Conservation (phyloP, 1,140 invertebrate genomes). For the Steinernema khuongi region DNA sequence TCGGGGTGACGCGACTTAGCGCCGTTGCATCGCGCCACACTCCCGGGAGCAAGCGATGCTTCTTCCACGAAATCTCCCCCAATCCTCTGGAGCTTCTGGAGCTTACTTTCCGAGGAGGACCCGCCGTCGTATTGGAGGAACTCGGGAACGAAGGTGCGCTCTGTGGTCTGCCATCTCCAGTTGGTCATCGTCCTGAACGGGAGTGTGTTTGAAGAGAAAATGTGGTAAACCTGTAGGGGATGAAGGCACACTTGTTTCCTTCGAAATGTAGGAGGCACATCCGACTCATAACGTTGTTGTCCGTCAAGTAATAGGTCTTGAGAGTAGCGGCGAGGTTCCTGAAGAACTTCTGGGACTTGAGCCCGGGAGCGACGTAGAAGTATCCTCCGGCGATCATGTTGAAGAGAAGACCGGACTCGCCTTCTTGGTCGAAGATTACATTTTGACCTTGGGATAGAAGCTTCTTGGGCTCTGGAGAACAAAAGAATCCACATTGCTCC, state of each 20-base stretch:
- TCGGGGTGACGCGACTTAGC: neutral
- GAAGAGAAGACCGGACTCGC: neutral
- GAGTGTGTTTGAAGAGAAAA: too few species aligned
- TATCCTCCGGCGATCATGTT: conserved; percentile 10
- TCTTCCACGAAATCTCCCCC: neutral
- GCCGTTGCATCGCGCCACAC: neutral
- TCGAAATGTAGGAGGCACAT: neutral
- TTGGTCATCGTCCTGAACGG: conserved; percentile 16
- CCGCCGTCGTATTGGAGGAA: conserved; percentile 19
- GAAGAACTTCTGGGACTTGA: neutral
- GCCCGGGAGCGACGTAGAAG: neutral
- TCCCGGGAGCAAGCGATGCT: neutral
- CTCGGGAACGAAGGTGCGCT: neutral
- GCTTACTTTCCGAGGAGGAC: neutral
- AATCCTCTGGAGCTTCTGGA: neutral
- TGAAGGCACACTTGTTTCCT: conserved; percentile 9
- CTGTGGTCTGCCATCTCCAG: neutral
- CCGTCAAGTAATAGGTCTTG: neutral
- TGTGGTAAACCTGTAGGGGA: conserved; percentile 18
- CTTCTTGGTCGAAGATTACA: conserved; percentile 3
- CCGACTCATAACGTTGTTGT: conserved; percentile 17
- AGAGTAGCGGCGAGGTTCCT: neutral
- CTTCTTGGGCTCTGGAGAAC: neutral
- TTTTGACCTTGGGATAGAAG: neutral
- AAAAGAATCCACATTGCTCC: neutral